phyloP scores from a whole-genome alignment of 1,140 invertebrate species.

The Drosophila littoralis region DNA sequence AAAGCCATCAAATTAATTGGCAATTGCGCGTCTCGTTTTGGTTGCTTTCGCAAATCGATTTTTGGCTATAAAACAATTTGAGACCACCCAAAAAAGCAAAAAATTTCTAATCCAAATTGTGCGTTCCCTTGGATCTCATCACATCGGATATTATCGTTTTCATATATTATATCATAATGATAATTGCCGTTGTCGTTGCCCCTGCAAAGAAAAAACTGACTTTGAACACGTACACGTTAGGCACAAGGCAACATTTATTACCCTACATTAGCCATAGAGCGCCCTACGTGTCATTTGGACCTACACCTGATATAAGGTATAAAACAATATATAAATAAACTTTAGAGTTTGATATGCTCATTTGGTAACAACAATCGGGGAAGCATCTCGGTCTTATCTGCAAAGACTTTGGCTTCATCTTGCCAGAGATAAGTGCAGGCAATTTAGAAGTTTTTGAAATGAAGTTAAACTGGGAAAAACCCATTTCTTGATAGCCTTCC shows the following conservation, averaged over 20 bases:
- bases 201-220: neutral
- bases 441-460: no score
- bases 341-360: no score
- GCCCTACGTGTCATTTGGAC: slow-evolving; percentile 28
- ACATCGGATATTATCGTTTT: slow-evolving; percentile 12
- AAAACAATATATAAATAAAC: no score
- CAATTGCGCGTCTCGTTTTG: neutral
- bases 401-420: no score
- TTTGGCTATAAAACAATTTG: neutral
- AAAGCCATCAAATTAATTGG: slow-evolving; percentile 32
- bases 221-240: slow-evolving; percentile 24
- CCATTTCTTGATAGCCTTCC: no score
- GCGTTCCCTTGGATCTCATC: slow-evolving; percentile 2
- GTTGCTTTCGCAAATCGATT: slow-evolving; percentile 4
- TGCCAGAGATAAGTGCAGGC: no score
- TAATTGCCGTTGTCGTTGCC: slow-evolving; percentile 7
- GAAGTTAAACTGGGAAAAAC: no score
- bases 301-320: neutral
- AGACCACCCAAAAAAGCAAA: neutral
- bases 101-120: neutral
- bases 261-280: slow-evolving; percentile 7
- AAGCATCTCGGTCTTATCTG: no score
- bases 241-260: slow-evolving; percentile 12
- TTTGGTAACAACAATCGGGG: no score
- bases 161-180: slow-evolving; percentile 39